These are phyloP conservation scores for Sebastes umbrosus DNA, from an alignment of 2,797 vertebrate genomes.

Conservation along the genomic window DNA sequence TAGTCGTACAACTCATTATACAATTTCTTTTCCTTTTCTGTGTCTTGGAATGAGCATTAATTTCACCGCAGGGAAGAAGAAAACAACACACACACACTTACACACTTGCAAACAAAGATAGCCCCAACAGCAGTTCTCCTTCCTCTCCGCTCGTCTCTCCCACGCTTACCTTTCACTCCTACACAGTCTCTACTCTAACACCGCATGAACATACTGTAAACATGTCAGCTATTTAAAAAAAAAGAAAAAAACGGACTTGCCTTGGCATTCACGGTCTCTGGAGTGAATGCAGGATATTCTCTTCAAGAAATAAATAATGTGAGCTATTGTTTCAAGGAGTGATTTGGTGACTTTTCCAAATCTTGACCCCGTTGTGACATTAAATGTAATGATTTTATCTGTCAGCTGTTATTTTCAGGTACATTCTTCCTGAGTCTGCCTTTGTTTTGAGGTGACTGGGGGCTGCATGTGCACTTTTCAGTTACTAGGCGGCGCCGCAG, in stretches of 20 bases:
- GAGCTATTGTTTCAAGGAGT: not conserved
- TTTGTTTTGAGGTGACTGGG: not conserved
- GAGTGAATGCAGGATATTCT: not conserved
- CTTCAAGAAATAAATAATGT: not conserved
- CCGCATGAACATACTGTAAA: constrained; percentile 34
- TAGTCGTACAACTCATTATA: not conserved
- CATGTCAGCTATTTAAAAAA: constrained; percentile 20
- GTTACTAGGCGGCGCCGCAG: not conserved
- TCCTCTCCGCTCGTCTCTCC: constrained; percentile 43
- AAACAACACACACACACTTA: not conserved
- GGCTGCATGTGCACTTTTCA: not conserved
- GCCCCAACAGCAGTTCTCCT: constrained; percentile 37
- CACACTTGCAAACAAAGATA: constrained; percentile 7
- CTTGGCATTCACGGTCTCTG: not conserved
- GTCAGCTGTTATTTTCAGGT: not conserved
- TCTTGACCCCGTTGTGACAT: not conserved
- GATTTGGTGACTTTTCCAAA: not conserved
- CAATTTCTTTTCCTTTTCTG: not conserved
- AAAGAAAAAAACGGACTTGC: not conserved
- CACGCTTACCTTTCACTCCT: constrained; percentile 57
- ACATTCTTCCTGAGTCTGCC: not conserved
- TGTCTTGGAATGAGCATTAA: constrained; percentile 30
- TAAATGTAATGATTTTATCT: not conserved
- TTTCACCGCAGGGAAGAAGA: constrained; percentile 10
- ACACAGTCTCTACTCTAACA: constrained; percentile 41